Evolutionary conservation across 2,888 invertebrate genomes (phyloP).

Genomic region (Conchocele bisecta): DNA sequence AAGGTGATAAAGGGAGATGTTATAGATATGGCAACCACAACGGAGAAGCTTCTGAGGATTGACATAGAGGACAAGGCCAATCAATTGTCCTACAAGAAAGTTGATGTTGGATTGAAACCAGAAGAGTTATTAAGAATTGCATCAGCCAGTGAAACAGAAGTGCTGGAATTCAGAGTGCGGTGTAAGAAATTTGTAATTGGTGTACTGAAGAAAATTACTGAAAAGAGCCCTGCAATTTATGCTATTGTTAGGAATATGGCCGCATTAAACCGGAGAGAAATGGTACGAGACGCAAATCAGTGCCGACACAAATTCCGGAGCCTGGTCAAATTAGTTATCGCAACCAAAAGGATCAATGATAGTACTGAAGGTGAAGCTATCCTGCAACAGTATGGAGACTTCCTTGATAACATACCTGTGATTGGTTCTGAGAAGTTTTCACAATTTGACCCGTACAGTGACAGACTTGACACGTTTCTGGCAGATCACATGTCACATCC

Average conservation of each 20-base stretch:
- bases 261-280: not conserved
- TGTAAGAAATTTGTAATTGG: conserved; percentile 1
- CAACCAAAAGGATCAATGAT: not conserved
- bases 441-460: too few relatives aligned
- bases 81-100: not conserved
- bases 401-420: conserved; percentile 2
- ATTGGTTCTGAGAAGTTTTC: too few relatives aligned
- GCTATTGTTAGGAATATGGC: conserved; percentile 11
- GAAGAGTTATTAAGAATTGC: not conserved
- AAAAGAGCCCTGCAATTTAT: conserved; percentile 3
- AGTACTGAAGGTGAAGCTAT: not conserved
- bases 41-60: not conserved
- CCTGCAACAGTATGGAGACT: not conserved
- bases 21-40: not conserved
- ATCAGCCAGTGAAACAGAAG: conserved; percentile 17
- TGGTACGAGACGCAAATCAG: not conserved
- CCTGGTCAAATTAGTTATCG: not conserved
- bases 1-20: not conserved
- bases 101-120: conserved; percentile 11
- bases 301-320: conserved; percentile 6
- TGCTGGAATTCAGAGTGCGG: conserved; percentile 10
- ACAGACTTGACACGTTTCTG: too few relatives aligned
- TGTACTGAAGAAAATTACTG: conserved; percentile 3
- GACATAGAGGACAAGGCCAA: conserved; percentile 6
- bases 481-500: too few relatives aligned